Evolutionary conservation across 1,140 invertebrate genomes (phyloP), one percentile per base, ranked within the genome.

Genomic region (Zeugodacus cucurbitae): DNA sequence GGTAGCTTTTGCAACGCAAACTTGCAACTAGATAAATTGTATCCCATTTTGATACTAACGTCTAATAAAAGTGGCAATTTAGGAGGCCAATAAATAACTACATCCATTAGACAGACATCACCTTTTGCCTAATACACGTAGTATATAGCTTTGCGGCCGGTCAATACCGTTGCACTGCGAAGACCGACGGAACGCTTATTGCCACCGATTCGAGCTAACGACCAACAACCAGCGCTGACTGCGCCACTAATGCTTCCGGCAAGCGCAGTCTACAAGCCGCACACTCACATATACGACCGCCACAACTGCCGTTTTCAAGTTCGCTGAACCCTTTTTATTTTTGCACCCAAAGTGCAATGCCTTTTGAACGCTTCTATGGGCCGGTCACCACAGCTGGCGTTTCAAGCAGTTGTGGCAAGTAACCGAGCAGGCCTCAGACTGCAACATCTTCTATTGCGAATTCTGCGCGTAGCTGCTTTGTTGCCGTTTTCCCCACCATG

Each of bases 301-400:
- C 74, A 48, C 74, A 44, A 48, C 48, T 82, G 74, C 41, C 37
- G 41, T 82, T 82, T 58, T 87, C 86, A 62, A 87, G 86, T 87
- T 58, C 86, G 59, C 59, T 87, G 86, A 87, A 87, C 86, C 86
- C 58, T 88, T 87, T 59, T 86, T 88, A 82, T 82, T 82, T 82
- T 29, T 48, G 74, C 74, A 82, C 20, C 74, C 74, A 82, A 82
- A 82, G 74, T 82, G 74, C 74, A 82, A 48, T 82, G 74, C n/a
- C 74, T 82, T 82, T 82, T 54, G 41, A 22, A 22, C 14, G 67
- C 67, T 74, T 74, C 67, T 74, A 74, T 62, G 6, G n/a, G 58
- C 58, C 8, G 58, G 22, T 22, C 22, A 41, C 58, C 22, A 41
- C 74, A 82, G 74, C 74, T 82, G 41, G 74, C n/a, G 41, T 26